Percentiles rank a stretch among this genome's conserved stretches.
Conservation (phyloP, 2,113 vertebrate genomes). For the Desmodus rotundus region DNA sequence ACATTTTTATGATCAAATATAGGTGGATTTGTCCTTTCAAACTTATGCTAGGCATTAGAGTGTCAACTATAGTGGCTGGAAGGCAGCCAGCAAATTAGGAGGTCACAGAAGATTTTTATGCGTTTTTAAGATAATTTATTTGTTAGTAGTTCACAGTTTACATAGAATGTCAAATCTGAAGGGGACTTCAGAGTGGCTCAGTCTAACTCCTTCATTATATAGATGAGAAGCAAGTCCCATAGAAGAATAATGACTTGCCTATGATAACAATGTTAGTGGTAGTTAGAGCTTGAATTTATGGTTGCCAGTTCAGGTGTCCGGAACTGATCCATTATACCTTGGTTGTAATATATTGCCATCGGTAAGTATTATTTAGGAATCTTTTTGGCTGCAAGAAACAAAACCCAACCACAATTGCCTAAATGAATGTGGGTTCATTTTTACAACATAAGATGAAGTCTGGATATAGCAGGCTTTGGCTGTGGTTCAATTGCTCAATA, state of each 20-base stretch:
- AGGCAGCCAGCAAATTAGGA: background rate
- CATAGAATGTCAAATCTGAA: background rate
- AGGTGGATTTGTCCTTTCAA: background rate
- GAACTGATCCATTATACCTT: background rate
- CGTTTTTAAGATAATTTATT: conserved; percentile 32
- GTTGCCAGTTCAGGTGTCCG: background rate
- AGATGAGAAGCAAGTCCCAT: background rate
- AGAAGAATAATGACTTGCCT: background rate
- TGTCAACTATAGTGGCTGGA: background rate
- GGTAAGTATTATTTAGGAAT: background rate
- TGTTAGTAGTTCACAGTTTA: background rate
- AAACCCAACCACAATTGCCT: background rate
- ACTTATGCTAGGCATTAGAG: background rate
- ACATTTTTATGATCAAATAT: background rate
- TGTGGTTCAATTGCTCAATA: background rate
- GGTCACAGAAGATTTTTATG: background rate
- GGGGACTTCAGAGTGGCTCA: background rate
- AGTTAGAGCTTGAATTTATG: background rate
- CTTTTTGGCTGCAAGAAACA: background rate
- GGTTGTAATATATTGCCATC: background rate
- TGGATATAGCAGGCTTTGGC: background rate
- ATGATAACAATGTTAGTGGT: background rate
- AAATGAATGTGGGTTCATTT: background rate
- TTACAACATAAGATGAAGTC: background rate
- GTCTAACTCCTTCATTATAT: background rate